Evolutionary conservation across 1,140 invertebrate species (phyloP), one percentile per base, ranked within the genome.

Genomic region (Drosophila funebris): DNA sequence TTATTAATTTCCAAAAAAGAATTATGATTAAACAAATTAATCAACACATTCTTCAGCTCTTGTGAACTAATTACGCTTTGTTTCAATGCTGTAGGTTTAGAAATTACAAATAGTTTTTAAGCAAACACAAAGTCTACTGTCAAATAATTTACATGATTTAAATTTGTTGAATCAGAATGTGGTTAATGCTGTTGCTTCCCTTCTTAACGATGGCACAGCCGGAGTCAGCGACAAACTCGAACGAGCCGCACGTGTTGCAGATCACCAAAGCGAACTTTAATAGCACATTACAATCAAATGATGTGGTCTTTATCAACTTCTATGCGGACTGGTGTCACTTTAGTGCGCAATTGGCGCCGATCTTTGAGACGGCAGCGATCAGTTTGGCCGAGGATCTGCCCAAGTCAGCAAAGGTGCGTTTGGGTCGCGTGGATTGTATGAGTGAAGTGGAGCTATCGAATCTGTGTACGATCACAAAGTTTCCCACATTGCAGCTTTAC

Each of bases 301-400:
- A 85, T 41, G 60, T 85, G 43, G 66, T 80, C 3, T 77, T 85
- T 1, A 29, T 80, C 8, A 77, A 85, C 36, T 85, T 85, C 39
- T 77, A 84, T 57, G 81, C 81, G n/a, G 63, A 87, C 8, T 84
- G 80, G 80, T 84, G 80, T 36, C 56, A 29, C 9, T 84, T 84
- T 6, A 84, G 80, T 13, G 8, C 4, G 0, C 29, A 44, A 2
- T 4, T 84, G 24, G 22, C 13, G 7, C 80, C 80, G 2, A 73
- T 84, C n/a, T 84, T 79, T 8, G 73, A 76, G 18, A 14, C 39
- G 13, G 76, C 80, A 0, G 80, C 73, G 0, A 24, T 33, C 1
- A 31, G 39, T n/a, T 39, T 84, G 31, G 43, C 20, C 18, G 36
- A 44, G 24, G 31, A 60, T 2, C 31, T 70, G 18, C 46, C 64